phyloP scores from a whole-genome alignment of 2,888 invertebrate species.

The Drosophila colorata region DNA sequence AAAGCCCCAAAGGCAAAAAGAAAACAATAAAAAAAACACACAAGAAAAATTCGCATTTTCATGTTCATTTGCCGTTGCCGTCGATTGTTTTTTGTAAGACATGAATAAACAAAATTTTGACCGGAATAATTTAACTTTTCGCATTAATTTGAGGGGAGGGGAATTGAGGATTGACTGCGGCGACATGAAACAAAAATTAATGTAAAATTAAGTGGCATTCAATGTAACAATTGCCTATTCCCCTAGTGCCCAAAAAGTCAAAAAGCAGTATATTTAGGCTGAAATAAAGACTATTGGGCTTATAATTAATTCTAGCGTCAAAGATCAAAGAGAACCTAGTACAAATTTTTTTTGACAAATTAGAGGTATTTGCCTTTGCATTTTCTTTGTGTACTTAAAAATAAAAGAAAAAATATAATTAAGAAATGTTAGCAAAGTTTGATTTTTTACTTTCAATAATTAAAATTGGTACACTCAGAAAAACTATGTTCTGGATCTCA shows the following conservation, averaged over 20 bases:
- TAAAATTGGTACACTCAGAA: no score
- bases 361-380: no score
- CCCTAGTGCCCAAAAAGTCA: background rate
- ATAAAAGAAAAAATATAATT: no score
- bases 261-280: background rate
- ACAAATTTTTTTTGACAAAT: no score
- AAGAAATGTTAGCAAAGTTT: no score
- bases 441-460: no score
- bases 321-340: background rate
- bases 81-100: constrained; percentile 24
- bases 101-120: constrained; percentile 64
- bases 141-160: constrained; percentile 19
- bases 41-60: constrained; percentile 66
- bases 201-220: constrained; percentile 27
- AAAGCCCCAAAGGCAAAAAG: constrained; percentile 31
- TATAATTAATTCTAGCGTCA: background rate
- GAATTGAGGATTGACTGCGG: constrained; percentile 5
- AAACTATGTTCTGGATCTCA: no score
- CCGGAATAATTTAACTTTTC: constrained; percentile 57
- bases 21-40: constrained; percentile 22
- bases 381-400: no score
- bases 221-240: constrained; percentile 3
- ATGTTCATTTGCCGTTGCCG: constrained; percentile 55
- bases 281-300: constrained; percentile 2
- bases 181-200: constrained; percentile 33